Percentiles rank a stretch among this genome's conserved stretches.
Evolutionary conservation across 1,140 invertebrate genomes (phyloP).

Genomic region (Lepidurus arcticus): DNA sequence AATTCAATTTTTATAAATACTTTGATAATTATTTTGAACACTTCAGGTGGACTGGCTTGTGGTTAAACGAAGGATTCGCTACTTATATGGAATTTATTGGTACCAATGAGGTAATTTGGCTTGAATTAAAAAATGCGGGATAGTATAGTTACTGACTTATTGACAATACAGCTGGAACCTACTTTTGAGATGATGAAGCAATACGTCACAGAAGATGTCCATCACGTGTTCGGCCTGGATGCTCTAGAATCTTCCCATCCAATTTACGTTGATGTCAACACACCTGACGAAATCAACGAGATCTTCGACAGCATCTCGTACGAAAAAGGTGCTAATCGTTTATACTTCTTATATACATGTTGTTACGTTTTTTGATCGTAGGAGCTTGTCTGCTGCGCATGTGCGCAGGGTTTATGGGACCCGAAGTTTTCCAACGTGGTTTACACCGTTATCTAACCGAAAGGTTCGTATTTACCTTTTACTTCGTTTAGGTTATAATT

Average conservation of each 20-base stretch:
- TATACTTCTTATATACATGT: background rate
- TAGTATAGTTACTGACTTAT: background rate
- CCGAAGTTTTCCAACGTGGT: slow-evolving; percentile 70
- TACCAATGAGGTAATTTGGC: slow-evolving; percentile 38
- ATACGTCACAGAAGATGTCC: slow-evolving; percentile 73
- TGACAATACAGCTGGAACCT: slow-evolving; percentile 57
- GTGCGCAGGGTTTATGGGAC: slow-evolving; percentile 86
- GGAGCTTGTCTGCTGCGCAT: slow-evolving; percentile 86
- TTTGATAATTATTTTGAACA: slow-evolving; percentile 42
- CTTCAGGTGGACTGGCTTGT: slow-evolving; percentile 53
- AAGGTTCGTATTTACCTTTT: slow-evolving; percentile 47
- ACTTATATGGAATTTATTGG: slow-evolving; percentile 44
- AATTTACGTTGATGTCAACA: slow-evolving; percentile 75
- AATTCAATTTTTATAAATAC: background rate
- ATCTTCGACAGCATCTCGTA: slow-evolving; percentile 94
- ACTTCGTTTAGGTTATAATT: background rate
- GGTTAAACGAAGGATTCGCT: slow-evolving; percentile 51
- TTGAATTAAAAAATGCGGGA: slow-evolving; percentile 34
- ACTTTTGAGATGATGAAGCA: slow-evolving; percentile 74
- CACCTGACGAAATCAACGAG: slow-evolving; percentile 86
- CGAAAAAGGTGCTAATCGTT: slow-evolving; percentile 62
- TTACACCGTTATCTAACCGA: slow-evolving; percentile 67
- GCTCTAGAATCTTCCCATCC: slow-evolving; percentile 82
- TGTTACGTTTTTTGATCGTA: slow-evolving; percentile 42
- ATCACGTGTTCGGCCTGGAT: slow-evolving; percentile 76